Base-by-base conservation (phyloP, 2,113 vertebrate genomes). In the Chionodraco myersi region DNA sequence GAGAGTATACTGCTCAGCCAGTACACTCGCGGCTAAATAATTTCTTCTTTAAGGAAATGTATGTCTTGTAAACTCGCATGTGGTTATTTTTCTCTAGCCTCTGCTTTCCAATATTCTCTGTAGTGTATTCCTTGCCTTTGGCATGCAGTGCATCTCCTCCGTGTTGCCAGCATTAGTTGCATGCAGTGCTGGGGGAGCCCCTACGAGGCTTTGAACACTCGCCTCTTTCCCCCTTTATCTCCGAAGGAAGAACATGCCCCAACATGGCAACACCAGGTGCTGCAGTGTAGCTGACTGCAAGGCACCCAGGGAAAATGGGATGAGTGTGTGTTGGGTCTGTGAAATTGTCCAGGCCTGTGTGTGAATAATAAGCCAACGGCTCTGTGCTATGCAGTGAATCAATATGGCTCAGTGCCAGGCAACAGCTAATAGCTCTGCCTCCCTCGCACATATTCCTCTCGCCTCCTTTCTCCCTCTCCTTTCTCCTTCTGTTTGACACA, bases 361-460 rank as follows among this genome's bases (percentile, higher is more conserved):
- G 73, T 56, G 75, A 75, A 88, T 88, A 72, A 79, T 81, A 75
- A 51, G 79, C 72, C 75, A 67, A 56, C 57, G 21, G 81, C 80
- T 89, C 53, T 83, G 47, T 75, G 79, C 80, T 65, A 23, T 89
- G 68, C 82, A 70, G 79, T 69, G 72, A 90, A 89, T 92, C 90
- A 82, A 80, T 85, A 60, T 84, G 88, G 90, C 82, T 82, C 57
- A 41, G 62, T 85, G 86, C 90, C 90, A 90, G 61, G 48, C 61
- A 81, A 56, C 82, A 44, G 73, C 85, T 65, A 65, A 79, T 56
- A 74, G 82, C 62, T 73, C 78, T 68, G 41, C 64, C 77, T 80
- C 56, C 56, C 44, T 60, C 14, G 1, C 81, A 77, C 8, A 5
- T 36, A 63, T 86, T 77, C 83, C 51, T 62, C 56, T 63, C 68